These are phyloP conservation scores for Prochilodus magdalenae DNA, from an alignment of 2,113 vertebrate genomes.

Conservation along the genomic window DNA sequence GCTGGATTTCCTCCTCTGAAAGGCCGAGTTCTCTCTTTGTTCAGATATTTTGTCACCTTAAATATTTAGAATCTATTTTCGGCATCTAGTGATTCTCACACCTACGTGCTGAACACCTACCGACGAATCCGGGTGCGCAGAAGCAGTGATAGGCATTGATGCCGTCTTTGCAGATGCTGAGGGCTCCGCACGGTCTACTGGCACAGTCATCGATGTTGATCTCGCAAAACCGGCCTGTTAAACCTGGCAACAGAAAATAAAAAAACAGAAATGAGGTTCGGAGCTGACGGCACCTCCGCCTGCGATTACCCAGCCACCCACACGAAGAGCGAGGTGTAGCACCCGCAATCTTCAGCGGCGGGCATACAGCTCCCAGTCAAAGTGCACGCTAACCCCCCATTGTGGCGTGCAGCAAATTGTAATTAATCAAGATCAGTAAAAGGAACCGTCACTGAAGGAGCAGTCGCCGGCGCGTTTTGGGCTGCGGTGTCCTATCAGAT, in stretches of 20 bases:
- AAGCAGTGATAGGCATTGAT: conserved; percentile 78
- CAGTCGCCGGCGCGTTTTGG: not conserved
- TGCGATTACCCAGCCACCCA: not conserved
- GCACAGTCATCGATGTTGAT: conserved; percentile 69
- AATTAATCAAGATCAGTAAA: not conserved
- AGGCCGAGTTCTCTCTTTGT: too few species aligned
- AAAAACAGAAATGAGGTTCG: not conserved
- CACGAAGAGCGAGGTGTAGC: not conserved
- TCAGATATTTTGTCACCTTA: too few species aligned
- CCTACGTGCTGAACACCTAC: conserved; percentile 67
- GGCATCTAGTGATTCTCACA: too few species aligned
- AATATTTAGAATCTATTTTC: too few species aligned
- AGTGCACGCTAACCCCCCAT: not conserved
- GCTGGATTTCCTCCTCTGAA: too few species aligned
- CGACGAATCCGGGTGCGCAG: conserved; percentile 87
- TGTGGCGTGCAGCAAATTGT: not conserved
- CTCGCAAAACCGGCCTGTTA: conserved; percentile 81
- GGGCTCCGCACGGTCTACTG: conserved; percentile 75
- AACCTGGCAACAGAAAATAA: conserved; percentile 69
- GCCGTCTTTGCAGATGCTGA: conserved; percentile 80
- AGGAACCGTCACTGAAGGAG: not conserved
- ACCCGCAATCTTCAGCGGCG: not conserved
- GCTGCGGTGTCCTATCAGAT: not conserved
- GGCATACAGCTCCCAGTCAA: not conserved
- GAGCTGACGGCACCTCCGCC: not conserved